Evolutionary conservation across 2,888 invertebrate genomes (phyloP).

Genomic region (Perizoma affinitatum): DNA sequence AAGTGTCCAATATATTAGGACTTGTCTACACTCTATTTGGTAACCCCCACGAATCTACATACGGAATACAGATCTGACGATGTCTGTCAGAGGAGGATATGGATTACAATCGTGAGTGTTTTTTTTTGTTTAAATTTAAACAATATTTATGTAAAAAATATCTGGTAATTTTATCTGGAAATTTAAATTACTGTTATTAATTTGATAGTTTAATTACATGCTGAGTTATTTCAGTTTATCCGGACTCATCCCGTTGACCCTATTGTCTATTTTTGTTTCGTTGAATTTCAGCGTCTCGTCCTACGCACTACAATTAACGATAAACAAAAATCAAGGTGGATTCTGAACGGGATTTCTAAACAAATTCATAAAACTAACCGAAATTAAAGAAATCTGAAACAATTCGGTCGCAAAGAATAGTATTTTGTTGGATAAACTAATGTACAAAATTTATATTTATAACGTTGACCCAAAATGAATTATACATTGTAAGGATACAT

Average conservation of each 20-base stretch:
- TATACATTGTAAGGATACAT: too few relatives aligned
- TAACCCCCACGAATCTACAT: too few relatives aligned
- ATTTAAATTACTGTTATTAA: not conserved
- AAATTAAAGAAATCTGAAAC: conserved; percentile 7
- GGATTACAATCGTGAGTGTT: too few relatives aligned
- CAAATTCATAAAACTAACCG: conserved; percentile 43
- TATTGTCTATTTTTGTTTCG: conserved; percentile 53
- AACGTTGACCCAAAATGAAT: too few relatives aligned
- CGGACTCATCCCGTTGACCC: conserved; percentile 48
- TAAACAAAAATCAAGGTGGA: conserved; percentile 58
- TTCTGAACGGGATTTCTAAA: conserved; percentile 42
- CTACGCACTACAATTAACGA: conserved; percentile 59
- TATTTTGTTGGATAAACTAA: not conserved
- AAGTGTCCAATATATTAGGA: too few relatives aligned
- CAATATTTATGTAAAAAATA: too few relatives aligned
- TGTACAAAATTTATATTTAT: too few relatives aligned
- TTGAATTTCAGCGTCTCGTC: conserved; percentile 40
- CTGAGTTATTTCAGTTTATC: conserved; percentile 23
- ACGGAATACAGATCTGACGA: too few relatives aligned
- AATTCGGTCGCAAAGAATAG: not conserved
- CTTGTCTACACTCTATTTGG: too few relatives aligned
- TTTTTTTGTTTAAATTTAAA: too few relatives aligned
- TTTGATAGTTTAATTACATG: not conserved
- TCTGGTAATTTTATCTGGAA: too few relatives aligned
- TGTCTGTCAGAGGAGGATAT: too few relatives aligned